Conservation (phyloP, 2,797 vertebrate genomes). For the Tokudaia muenninki region DNA sequence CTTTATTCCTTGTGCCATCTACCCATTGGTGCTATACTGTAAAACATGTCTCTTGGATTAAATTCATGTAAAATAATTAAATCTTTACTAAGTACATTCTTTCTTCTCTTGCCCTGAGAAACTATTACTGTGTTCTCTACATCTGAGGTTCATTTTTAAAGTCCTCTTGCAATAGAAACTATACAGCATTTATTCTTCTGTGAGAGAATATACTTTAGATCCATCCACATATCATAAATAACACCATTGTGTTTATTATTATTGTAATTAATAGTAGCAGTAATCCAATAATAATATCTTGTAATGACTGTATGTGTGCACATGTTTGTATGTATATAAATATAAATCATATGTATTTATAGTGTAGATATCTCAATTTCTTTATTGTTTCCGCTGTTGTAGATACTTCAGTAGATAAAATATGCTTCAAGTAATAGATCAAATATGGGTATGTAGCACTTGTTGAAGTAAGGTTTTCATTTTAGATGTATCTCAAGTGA, state of each 20-base stretch:
- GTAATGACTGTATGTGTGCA: neutral
- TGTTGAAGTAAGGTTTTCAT: neutral
- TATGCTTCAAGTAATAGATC: neutral
- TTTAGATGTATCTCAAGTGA: neutral
- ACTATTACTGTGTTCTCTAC: neutral
- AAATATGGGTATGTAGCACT: neutral
- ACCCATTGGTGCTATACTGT: neutral
- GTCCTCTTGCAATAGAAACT: neutral
- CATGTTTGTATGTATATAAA: neutral
- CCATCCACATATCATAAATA: neutral
- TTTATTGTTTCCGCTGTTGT: neutral
- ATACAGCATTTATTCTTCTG: neutral
- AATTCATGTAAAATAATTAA: neutral
- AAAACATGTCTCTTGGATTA: neutral
- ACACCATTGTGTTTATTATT: neutral
- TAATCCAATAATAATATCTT: neutral
- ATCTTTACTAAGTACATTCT: neutral
- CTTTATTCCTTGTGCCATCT: neutral
- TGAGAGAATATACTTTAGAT: too few relatives aligned
- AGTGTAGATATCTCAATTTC: neutral
- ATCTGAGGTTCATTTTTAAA: neutral
- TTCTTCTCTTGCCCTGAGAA: neutral
- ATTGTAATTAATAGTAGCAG: neutral
- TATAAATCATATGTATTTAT: neutral
- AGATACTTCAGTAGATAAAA: too few relatives aligned